phyloP scores from a whole-genome alignment of 2,797 vertebrate species.

The Scomberomorus guttatus region DNA sequence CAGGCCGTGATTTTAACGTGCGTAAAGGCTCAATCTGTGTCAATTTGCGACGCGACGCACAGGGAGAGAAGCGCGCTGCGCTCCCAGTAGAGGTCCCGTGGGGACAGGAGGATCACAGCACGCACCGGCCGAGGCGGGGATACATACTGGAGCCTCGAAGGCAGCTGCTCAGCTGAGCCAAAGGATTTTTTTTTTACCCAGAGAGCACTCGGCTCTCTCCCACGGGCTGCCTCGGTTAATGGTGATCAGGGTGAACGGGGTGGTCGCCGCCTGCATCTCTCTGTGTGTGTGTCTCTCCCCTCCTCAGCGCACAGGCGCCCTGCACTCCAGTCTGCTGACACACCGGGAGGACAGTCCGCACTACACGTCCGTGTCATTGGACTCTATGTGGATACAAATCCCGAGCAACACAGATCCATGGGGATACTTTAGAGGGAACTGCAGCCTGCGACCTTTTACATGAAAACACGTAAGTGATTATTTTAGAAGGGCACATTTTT shows the following conservation, averaged over 20 bases:
- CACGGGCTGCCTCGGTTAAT: conserved; percentile 29
- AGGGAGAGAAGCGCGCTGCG: conserved; percentile 22
- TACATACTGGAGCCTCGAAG: not conserved
- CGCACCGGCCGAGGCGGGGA: conserved; percentile 26
- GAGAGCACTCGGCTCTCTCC: conserved; percentile 23
- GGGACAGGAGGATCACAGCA: conserved; percentile 40
- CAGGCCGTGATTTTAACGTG: conserved; percentile 9
- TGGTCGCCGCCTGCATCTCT: conserved; percentile 53
- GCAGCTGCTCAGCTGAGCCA: conserved; percentile 13
- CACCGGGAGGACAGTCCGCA: conserved; percentile 74
- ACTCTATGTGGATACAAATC: conserved; percentile 82
- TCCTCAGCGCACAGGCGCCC: conserved; percentile 71
- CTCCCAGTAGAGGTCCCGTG: conserved; percentile 56
- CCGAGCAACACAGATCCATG: conserved; percentile 70
- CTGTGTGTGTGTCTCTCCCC: conserved; percentile 17
- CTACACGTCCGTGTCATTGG: conserved; percentile 68
- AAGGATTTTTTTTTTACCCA: conserved; percentile 20
- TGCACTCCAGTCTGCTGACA: conserved; percentile 77
- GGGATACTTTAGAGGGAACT: conserved; percentile 71
- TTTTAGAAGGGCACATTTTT: conserved; percentile 23
- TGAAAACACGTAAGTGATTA: conserved; percentile 73
- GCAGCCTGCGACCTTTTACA: conserved; percentile 67
- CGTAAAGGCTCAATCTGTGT: conserved; percentile 17
- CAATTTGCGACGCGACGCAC: conserved; percentile 45
- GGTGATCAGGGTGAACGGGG: conserved; percentile 52